Conservation (phyloP, 2,797 vertebrate genomes). For the Coregonus suidteri region DNA sequence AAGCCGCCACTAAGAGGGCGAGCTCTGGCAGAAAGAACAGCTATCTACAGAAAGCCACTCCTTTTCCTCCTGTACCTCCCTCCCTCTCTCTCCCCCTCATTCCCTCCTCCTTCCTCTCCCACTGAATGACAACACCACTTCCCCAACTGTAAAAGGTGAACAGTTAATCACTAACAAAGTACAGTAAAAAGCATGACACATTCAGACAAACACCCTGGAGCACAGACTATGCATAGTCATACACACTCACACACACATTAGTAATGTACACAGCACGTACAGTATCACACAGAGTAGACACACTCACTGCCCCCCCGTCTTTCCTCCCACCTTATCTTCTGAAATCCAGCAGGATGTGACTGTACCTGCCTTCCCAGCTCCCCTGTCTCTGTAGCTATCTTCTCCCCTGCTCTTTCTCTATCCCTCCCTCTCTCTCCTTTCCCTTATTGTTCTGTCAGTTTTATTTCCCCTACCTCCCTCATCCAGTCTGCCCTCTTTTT, state of each 20-base stretch:
- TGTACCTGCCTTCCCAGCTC: slow-evolving; percentile 65
- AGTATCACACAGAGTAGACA: slow-evolving; percentile 31
- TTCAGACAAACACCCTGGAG: slow-evolving; percentile 56
- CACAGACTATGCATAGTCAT: slow-evolving; percentile 35
- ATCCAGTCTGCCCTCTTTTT: slow-evolving; percentile 67
- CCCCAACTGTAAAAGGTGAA: slow-evolving; percentile 80
- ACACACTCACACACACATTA: slow-evolving; percentile 33
- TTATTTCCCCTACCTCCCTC: slow-evolving; percentile 11
- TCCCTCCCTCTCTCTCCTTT: slow-evolving; percentile 36
- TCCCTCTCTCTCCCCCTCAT: slow-evolving; percentile 33
- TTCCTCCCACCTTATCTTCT: slow-evolving; percentile 43
- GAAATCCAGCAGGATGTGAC: slow-evolving; percentile 71
- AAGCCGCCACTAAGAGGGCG: slow-evolving; percentile 67
- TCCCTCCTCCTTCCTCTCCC: slow-evolving; percentile 62
- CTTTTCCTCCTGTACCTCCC: slow-evolving; percentile 74
- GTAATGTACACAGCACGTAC: not conserved
- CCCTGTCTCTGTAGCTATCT: slow-evolving; percentile 36
- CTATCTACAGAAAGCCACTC: slow-evolving; percentile 78
- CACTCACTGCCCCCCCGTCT: slow-evolving; percentile 17
- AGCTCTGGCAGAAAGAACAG: slow-evolving; percentile 60
- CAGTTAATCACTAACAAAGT: slow-evolving; percentile 74
- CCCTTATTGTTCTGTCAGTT: slow-evolving; percentile 68
- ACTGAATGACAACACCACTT: slow-evolving; percentile 74
- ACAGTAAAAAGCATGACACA: slow-evolving; percentile 70
- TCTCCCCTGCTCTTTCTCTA: not conserved